Conservation (phyloP, 1,140 invertebrate genomes). For the Leptinotarsa undecemlineata region DNA sequence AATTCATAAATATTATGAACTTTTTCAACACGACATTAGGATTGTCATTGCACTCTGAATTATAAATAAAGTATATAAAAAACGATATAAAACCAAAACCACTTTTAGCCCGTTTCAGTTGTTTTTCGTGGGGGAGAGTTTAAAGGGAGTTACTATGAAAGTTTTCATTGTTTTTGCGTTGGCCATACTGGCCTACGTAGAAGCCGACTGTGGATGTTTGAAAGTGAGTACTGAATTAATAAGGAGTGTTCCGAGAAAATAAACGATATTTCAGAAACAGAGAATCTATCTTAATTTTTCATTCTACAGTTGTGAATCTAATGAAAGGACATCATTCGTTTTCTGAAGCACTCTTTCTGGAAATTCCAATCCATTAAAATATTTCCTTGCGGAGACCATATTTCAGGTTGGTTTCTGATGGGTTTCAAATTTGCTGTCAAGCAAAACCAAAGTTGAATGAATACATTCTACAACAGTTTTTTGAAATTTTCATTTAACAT, state of each 20-base stretch:
- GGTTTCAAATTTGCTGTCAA: too few relatives aligned
- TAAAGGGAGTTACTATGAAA: conserved; percentile 11
- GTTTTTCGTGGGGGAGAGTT: conserved; percentile 4
- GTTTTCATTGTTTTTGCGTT: conserved; percentile 10
- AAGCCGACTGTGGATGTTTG: conserved; percentile 22
- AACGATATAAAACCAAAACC: conserved; percentile 1
- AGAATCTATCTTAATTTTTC: too few relatives aligned
- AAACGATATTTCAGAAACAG: not conserved
- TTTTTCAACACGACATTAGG: not conserved
- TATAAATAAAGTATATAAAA: conserved; percentile 20
- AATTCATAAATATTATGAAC: conserved; percentile 5
- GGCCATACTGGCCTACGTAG: not conserved
- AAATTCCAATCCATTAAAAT: too few relatives aligned
- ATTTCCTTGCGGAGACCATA: too few relatives aligned
- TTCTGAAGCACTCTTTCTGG: too few relatives aligned
- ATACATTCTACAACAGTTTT: too few relatives aligned
- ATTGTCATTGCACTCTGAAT: conserved; percentile 21
- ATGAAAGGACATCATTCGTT: too few relatives aligned
- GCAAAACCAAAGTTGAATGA: too few relatives aligned
- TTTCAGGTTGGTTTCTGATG: too few relatives aligned
- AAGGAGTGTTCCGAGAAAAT: not conserved
- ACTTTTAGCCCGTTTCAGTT: not conserved
- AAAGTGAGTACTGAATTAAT: conserved; percentile 15
- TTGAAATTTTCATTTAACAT: too few relatives aligned
- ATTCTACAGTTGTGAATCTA: too few relatives aligned